Evolutionary conservation across 2,888 invertebrate species (phyloP), one percentile per base, ranked within the genome.

Genomic region (Tinea pellionella): DNA sequence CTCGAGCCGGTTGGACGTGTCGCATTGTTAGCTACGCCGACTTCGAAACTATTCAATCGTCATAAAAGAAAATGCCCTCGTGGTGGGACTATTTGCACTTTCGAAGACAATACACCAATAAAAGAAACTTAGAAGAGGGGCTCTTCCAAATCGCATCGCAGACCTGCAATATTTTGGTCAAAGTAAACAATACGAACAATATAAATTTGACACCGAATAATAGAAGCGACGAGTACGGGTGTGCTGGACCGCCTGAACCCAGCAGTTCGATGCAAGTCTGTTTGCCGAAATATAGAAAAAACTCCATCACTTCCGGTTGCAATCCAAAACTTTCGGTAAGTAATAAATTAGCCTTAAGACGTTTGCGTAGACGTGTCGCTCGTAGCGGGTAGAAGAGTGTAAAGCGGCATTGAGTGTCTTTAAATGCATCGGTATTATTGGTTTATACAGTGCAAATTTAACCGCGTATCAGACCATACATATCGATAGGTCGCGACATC

Each of bases 121-220:
- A 89, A 66, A 86, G 90, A 60, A 92, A 92, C 74, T 76, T 93
- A 64, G 92, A 93, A 69, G 93, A 93, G 69, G 93, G 93, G 6
- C 83, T 93, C 32, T 92, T 93, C 71, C 93, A 93, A 85, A 93
- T 93, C 65, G 93, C 93, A 3, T 92, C 93, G 12, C 93, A 93
- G 74, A 93, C 93, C 61, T 93, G 93, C 70, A 93, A 92, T 73
- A 91, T 93, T 65, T 80, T 93, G 63, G 92, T 93, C 61, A 92
- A 93, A 89, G 92, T 93, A 64, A 91, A 92, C 74, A 92, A 93
- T 68, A 92, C 92, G 57, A 92, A 92, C 75, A 92, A 93, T 73
- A 92, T 92, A 63, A 92, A 91, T 68, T 71, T 87, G 68, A 91
- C 91, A 67, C 90, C 92, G 58, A 89, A 90, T 69, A 89, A 90